Evolutionary conservation across 1,140 invertebrate genomes (phyloP).

Genomic region (Monochamus saltuarius): DNA sequence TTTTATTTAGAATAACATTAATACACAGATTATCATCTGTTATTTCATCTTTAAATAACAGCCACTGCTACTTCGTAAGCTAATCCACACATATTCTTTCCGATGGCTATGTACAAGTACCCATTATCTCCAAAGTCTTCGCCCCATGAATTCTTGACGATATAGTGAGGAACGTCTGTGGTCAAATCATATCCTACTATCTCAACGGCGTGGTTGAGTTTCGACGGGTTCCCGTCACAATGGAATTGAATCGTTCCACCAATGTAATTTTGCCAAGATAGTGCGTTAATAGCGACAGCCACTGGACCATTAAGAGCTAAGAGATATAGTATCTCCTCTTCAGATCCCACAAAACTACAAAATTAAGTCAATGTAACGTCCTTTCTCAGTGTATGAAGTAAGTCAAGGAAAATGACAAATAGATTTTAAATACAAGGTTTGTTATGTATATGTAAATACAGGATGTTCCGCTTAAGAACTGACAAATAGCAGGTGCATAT

Average conservation of each 20-base stretch:
- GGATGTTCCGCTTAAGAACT: no score
- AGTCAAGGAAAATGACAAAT: no score
- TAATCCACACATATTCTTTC: constrained; percentile 76
- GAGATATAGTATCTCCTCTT: constrained; percentile 65
- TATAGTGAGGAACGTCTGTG: constrained; percentile 75
- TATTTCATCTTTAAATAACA: neutral
- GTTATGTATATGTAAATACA: neutral
- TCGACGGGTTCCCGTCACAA: constrained; percentile 63
- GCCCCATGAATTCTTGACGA: constrained; percentile 87
- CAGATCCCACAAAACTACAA: constrained; percentile 64
- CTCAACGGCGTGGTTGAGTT: constrained; percentile 82
- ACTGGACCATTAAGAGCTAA: constrained; percentile 75
- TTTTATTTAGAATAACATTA: no score
- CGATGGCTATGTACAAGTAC: constrained; percentile 76
- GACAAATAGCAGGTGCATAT: no score
- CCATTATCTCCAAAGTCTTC: constrained; percentile 72
- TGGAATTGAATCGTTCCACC: constrained; percentile 84
- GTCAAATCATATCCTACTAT: constrained; percentile 82
- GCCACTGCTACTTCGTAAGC: constrained; percentile 56
- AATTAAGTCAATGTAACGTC: constrained; percentile 1
- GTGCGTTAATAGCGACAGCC: constrained; percentile 77
- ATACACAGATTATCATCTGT: no score
- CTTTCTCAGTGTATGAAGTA: no score
- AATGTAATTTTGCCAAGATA: constrained; percentile 85
- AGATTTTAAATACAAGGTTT: no score